Base-by-base conservation (phyloP, 2,797 vertebrate genomes). In the Typhlichthys eigenmanni region DNA sequence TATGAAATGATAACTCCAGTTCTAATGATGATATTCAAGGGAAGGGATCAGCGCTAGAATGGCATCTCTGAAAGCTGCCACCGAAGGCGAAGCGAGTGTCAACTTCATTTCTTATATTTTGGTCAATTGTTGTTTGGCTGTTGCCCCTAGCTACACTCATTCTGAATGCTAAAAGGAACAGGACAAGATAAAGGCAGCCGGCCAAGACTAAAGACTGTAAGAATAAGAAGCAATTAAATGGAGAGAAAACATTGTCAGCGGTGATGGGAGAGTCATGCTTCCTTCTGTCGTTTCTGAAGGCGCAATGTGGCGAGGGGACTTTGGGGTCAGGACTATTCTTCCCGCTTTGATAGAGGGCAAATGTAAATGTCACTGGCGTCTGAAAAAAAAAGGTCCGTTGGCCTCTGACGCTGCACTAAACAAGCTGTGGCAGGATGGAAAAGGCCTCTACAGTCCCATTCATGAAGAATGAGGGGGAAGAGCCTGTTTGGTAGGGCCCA, bases 281-380 rank as follows among this genome's bases (percentile, higher is more conserved):
- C 62, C 71, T 72, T 19, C 7, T 1, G 16, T 55, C 34, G 45
- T 65, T 74, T 66, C 82, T 81, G 50, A 24, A 68, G 75, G 76
- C 80, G 48, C 61, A 75, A 73, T 68, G 70, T 80, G 58, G 69
- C 62, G 48, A 69, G 52, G 64, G 45, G 56, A 64, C 48, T 19
- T 24, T 8, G 3, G 76, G 85, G 86, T 87, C 85, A 70, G 62
- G 72, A 84, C 86, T 81, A 56, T 79, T 83, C 72, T 65, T 78
- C 65, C 76, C 54, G 84, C 74, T 83, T 76, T 90, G 88, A 92
- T 89, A 84, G 90, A 90, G 87, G 88, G 85, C 91, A 91, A 92
- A 91, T 90, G 83, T 87, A 92, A 93, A 92, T 92, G 91, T 89
- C 91, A 92, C 78, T 58, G 8, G 73, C 66, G 88, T 91, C 88